phyloP scores from a whole-genome alignment of 2,113 vertebrate genomes.

The Amphiprion percula region DNA sequence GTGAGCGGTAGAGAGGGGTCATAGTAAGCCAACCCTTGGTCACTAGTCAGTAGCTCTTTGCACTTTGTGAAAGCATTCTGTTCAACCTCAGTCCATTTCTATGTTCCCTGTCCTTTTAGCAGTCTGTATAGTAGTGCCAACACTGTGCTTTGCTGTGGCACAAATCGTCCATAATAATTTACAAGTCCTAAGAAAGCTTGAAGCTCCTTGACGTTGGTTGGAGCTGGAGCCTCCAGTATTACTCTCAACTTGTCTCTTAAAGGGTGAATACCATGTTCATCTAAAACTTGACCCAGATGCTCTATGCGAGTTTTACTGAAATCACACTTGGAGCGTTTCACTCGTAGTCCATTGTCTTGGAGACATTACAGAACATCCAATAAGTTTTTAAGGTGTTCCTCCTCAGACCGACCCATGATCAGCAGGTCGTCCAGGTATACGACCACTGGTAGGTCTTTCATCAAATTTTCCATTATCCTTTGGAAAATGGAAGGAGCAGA shows the following conservation, averaged over 20 bases:
- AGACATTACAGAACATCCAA: neutral
- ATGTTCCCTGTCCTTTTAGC: neutral
- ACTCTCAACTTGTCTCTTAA: conserved; percentile 19
- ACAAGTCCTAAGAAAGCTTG: conserved; percentile 24
- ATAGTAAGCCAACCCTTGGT: neutral
- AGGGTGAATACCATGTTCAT: neutral
- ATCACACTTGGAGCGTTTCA: conserved; percentile 15
- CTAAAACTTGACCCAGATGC: neutral
- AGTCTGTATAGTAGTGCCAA: neutral
- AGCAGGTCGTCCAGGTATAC: conserved; percentile 5
- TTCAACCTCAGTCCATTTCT: neutral
- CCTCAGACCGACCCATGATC: neutral
- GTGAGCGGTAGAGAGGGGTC: conserved; percentile 18
- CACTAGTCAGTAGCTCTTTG: neutral
- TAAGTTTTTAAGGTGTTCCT: neutral
- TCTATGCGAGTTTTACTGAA: neutral
- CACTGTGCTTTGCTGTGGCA: conserved; percentile 2
- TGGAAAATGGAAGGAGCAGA: conserved; percentile 10
- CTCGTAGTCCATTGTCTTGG: conserved; percentile 9
- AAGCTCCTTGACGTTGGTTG: neutral
- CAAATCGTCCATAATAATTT: conserved; percentile 36
- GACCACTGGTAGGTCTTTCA: neutral
- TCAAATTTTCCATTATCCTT: neutral
- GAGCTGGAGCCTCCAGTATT: conserved; percentile 21
- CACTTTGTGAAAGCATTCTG: neutral